Base-by-base conservation (phyloP, 2,888 invertebrate genomes). In the Troides aeacus region DNA sequence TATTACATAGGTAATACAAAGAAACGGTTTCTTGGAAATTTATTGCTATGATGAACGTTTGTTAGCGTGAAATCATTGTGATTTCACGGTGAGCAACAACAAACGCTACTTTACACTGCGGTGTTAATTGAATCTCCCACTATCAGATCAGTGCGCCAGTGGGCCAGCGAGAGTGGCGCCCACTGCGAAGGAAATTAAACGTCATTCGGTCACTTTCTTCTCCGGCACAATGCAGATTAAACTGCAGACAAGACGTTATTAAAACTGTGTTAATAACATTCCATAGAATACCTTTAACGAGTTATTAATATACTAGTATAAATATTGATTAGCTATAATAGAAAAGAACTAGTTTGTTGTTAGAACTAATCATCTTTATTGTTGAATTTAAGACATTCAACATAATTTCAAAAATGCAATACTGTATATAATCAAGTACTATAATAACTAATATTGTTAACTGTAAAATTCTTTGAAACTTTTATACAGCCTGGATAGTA, bases 171-270 rank as follows among this genome's bases (percentile, higher is more conserved):
- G 78, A 73, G 77, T 75, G 73, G 73, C 76, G 79, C 76, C 77
- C 79, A 77, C 78, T 77, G 75, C 72, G 78, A 77, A 90, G 92
- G 92, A 92, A 92, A 92, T 92, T 91, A 91, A 90, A 91, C 87
- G 90, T 91, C 89, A 87, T 86, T 85, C 85, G 84, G 81, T 77
- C 84, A 88, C 83, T 86, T 90, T 88, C 89, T 89, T 90, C 80
- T 53, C 64, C 68, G 73, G 74, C 77, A 86, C 89, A 86, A 88
- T 85, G 80, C 79, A 77, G 78, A 80, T 79, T 79, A 80, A 81
- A 78, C 79, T 76, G 70, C 72, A 75, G 78, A 77, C 76, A 76
- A 77, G 75, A 70, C 42, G 71, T 75, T 73, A 75, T 78, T 75
- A 73, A 75, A 74, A 74, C 74, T 71, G 72, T 66, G 72, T 73